These are phyloP conservation scores for Drepana falcataria DNA, from an alignment of 2,888 invertebrate species.

Conservation along the genomic window DNA sequence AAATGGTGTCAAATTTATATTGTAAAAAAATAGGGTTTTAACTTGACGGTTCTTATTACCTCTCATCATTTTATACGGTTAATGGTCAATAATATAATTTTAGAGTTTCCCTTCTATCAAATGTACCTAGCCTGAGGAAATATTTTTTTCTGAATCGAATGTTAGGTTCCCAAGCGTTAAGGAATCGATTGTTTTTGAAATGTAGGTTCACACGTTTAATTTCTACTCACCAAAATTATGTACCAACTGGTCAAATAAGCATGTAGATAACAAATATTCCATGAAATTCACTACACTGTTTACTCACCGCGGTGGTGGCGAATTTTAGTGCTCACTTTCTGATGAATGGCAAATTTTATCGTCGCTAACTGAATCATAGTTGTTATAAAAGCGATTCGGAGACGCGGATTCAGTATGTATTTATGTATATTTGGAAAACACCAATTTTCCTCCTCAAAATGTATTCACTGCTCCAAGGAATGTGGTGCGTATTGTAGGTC, in stretches of 20 bases:
- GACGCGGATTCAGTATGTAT: constrained; percentile 19
- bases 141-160: too few relatives aligned
- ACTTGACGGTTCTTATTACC: too few relatives aligned
- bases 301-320: constrained; percentile 72
- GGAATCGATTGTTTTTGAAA: too few relatives aligned
- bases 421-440: constrained; percentile 23
- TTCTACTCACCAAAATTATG: constrained; percentile 1
- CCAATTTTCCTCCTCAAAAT: constrained; percentile 32
- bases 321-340: constrained; percentile 74
- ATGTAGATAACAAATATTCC: constrained; percentile 6
- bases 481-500: constrained; percentile 16
- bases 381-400: constrained; percentile 24
- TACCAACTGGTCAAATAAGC: not conserved
- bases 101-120: too few relatives aligned
- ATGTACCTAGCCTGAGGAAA: too few relatives aligned
- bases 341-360: constrained; percentile 81
- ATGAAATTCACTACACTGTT: constrained; percentile 65
- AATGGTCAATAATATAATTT: too few relatives aligned
- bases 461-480: constrained; percentile 41
- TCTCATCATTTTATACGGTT: too few relatives aligned
- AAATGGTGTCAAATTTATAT: too few relatives aligned
- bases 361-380: constrained; percentile 82
- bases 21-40: too few relatives aligned
- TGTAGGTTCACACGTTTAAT: not conserved
- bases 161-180: too few relatives aligned